Base-by-base conservation (phyloP, 2,113 vertebrate species). In the Bungarus multicinctus region DNA sequence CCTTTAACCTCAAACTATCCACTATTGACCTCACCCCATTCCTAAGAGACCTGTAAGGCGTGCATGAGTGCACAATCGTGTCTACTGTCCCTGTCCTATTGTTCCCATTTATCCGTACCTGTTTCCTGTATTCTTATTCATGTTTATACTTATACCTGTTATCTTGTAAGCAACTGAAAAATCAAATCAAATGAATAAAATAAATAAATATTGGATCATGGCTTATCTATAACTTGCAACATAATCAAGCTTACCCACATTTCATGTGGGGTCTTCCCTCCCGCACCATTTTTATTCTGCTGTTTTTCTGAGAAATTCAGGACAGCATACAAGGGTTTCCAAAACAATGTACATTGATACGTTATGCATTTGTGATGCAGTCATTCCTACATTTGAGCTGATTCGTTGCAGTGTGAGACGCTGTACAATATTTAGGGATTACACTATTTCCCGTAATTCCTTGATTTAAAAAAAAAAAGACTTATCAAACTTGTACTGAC, bases 401-500 rank as follows among this genome's bases (percentile, higher is more conserved):
- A 85, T 74, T 85, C 87, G 85, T 85, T 64, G 74, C 58, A 91
- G 91, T 93, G 90, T 92, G 94, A 94, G 92, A 89, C 45, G 94
- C 92, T 94, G 91, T 93, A 12, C 34, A 39, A 81, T 81, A 43
- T 81, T 43, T 18, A 81, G 34, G 34, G 34, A 81, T 81, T 81
- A 3, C 7, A 39, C 22, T 34, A 43, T 39, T 81, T 43, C 34
- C 18, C 22, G 34, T 22, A 39, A 27, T 60, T 60, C 74, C 22
- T 94, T 95, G 45, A 87, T 39, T 50, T 3, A 52, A 52, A 52
- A 52, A 90, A 89, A 87, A 93, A 89, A 89, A n/a, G 14, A 54
- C 47, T 92, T 85, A 0, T 0, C 81, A 57, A 57, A 4, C 58
- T 93, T n/a, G 3, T 0, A 0, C 88, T 94, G 85, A 74, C 94